Base-by-base conservation (phyloP, 2,113 vertebrate species). In the Amphiprion percula region DNA sequence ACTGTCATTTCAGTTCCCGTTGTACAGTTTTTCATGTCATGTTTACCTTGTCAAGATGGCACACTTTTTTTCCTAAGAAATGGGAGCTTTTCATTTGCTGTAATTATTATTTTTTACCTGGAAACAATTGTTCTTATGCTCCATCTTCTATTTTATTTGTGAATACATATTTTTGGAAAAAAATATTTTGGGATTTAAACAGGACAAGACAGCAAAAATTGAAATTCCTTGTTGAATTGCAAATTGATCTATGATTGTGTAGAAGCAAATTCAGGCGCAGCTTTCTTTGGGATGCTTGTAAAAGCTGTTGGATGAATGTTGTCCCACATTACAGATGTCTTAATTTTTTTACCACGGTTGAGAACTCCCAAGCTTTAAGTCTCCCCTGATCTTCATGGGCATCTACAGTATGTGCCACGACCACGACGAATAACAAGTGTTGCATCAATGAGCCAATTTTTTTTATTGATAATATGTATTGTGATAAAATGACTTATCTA, bases 391-490 rank as follows among this genome's bases (percentile, higher is more conserved):
- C 70, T 46, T 68, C 77, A 19, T 16, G 19, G 79, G 80, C 72
- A 79, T 82, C 41, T 53, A 21, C 23, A n/a, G 50, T 5, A 47
- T 68, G 73, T 91, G 87, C 88, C 84, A 61, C 89, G 71, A 84
- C 74, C 81, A 85, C 82, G 86, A 65, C 73, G 71, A 74, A 87
- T 80, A 68, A 82, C 79, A 88, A 79, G 77, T 82, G 53, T 93
- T 92, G 91, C 91, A 83, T 92, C 10, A 69, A 91, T 95, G 94
- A 95, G 94, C 94, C 94, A 94, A 90, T 85, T 88, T 78, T 86
- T 86, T 80, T 69, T 88, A 37, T 88, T 83, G 86, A 91, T 74
- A 26, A 58, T 83, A 77, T 89, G 59, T 90, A 86, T 89, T 90
- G 72, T 88, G 74, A 92, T 86, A 71, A 84, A 71, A 74, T 82